Percentiles rank a stretch among this genome's conserved stretches.
These are phyloP conservation scores for Calliopum simillimum DNA, from an alignment of 2,888 invertebrate genomes.

Conservation along the genomic window DNA sequence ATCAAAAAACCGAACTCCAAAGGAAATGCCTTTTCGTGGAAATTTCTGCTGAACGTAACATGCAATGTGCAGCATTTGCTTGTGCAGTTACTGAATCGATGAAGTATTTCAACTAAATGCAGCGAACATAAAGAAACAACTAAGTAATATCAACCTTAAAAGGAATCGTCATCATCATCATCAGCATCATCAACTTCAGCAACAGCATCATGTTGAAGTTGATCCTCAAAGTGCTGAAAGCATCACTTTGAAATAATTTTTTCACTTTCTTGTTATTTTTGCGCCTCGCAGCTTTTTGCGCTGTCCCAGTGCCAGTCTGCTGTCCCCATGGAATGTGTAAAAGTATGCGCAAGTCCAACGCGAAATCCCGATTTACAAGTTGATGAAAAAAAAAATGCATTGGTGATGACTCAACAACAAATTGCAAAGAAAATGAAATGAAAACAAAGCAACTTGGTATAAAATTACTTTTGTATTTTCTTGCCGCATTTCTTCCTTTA, in stretches of 20 bases:
- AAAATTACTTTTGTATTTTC: background rate
- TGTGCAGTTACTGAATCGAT: background rate
- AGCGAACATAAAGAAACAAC: background rate
- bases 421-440: background rate
- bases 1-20: background rate
- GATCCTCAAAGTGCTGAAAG: conserved; percentile 27
- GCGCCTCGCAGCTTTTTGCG: no score
- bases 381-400: conserved; percentile 1
- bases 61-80: background rate
- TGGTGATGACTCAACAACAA: conserved; percentile 21
- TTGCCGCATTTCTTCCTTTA: background rate
- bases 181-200: no score
- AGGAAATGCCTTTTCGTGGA: conserved; percentile 21
- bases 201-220: background rate
- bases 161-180: no score
- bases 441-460: background rate
- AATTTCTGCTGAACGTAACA: background rate
- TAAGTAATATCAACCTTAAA: no score
- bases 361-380: conserved; percentile 5
- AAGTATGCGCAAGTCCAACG: no score
- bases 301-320: no score
- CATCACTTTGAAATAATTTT: conserved; percentile 9
- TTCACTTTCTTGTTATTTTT: background rate
- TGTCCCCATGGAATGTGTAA: no score
- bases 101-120: background rate